Evolutionary conservation across 2,888 invertebrate genomes (phyloP).

Genomic region (Spisula solida): DNA sequence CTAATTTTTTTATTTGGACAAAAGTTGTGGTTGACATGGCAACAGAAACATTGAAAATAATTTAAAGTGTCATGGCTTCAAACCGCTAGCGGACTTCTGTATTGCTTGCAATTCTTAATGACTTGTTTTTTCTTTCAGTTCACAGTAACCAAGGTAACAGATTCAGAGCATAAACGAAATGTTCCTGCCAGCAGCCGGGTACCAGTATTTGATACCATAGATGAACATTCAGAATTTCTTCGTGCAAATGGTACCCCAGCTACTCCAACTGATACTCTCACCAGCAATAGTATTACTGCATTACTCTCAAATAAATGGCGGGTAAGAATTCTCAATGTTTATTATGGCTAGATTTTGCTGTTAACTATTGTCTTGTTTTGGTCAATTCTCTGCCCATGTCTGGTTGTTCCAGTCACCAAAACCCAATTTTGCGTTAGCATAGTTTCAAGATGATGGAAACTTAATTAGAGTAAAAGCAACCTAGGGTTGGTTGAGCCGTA

Average conservation of each 20-base stretch:
- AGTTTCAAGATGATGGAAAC: too few species aligned
- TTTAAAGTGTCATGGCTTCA: too few species aligned
- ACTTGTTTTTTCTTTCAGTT: conserved; percentile 58
- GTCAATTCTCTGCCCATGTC: too few species aligned
- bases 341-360: background rate
- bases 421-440: too few species aligned
- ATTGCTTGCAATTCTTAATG: too few species aligned
- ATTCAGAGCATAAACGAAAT: conserved; percentile 58
- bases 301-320: conserved; percentile 84
- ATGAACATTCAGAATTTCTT: conserved; percentile 64
- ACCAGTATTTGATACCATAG: conserved; percentile 66
- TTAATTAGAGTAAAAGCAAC: too few species aligned
- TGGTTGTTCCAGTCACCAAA: too few species aligned
- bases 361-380: background rate
- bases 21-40: too few species aligned
- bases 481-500: too few species aligned
- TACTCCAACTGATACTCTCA: conserved; percentile 77
- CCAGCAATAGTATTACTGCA: conserved; percentile 85
- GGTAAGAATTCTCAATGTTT: conserved; percentile 73
- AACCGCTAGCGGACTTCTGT: too few species aligned
- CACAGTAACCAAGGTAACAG: conserved; percentile 70
- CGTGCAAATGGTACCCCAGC: conserved; percentile 40
- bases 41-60: too few species aligned
- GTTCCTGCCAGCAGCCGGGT: conserved; percentile 37
- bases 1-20: too few species aligned